Base-by-base conservation (phyloP, 2,797 vertebrate genomes). In the Typhlichthys subterraneus region DNA sequence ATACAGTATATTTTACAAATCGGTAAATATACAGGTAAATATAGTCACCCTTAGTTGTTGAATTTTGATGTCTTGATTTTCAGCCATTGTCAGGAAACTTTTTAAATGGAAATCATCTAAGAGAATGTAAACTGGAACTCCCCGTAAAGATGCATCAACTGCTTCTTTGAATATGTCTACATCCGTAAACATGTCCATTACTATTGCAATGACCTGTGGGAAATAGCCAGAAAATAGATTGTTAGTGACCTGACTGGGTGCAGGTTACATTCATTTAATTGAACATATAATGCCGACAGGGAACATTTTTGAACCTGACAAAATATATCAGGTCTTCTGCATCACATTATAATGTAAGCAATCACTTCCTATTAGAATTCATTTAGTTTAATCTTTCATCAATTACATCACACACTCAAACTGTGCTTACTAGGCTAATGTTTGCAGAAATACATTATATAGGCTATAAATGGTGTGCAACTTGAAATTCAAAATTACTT, bases 171-270 rank as follows among this genome's bases (percentile, higher is more conserved):
- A 98, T 82, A 99, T 95, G 78, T 99, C 97, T 45, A 97, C 92
- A 74, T 99, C 98, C 23, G 97, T 98, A 87, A 99, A 99, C 54
- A 88, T 82, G 73, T 99, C 97, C 98, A 99, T 99, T 66, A 94
- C 96, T 11, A 99, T 92, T 33, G 94, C 97, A 85, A 99, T 88
- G 61, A 98, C 96, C 98, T 99, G 87, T 50, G 63, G 38, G 38
- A 42, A 42, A 42, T 42, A 9, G 38, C 38, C 38, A 42, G 38
- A 42, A 42, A 42, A 42, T 7, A 42, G 5, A 42, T 10, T 9
- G 38, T 29, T 29, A 29, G 23, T 29, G 23, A 29, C 23, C 23
- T 4, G 23, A 29, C 23, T 29, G 3, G 23, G 23, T 29, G 23
- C 23, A 29, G 23, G 23, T 29, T 29, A 29, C 23, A 29, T 29